Evolutionary conservation across 2,113 vertebrate species (phyloP).

Genomic region (Cyprinodon brontotheroides): DNA sequence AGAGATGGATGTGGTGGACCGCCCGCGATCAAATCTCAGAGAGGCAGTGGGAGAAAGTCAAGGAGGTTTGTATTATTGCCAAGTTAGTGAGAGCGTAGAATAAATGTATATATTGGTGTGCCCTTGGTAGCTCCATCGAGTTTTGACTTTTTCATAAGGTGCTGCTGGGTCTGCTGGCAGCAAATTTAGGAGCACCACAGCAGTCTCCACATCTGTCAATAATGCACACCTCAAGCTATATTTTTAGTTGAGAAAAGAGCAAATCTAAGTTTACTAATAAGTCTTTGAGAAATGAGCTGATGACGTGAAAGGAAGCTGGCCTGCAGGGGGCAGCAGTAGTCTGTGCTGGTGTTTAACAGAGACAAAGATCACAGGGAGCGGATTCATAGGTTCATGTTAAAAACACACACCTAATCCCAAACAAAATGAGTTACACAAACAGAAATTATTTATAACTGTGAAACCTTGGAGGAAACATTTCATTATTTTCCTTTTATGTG

Average conservation of each 20-base stretch:
- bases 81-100: conserved; percentile 31
- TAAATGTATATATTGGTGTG: conserved; percentile 50
- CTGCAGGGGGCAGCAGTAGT: not conserved
- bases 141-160: conserved; percentile 26
- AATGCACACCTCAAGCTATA: not conserved
- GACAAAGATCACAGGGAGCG: not conserved
- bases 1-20: conserved; percentile 67
- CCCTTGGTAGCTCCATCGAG: conserved; percentile 54
- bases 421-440: no score
- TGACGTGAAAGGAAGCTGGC: not conserved
- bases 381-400: not conserved
- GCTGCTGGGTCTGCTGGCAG: conserved; percentile 27
- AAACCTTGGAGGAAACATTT: not conserved
- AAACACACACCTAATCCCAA: not conserved
- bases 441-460: no score
- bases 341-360: not conserved
- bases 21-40: conserved; percentile 55
- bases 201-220: not conserved
- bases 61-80: conserved; percentile 40
- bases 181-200: not conserved
- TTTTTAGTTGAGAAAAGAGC: not conserved
- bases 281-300: not conserved
- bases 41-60: conserved; percentile 10
- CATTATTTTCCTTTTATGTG: not conserved
- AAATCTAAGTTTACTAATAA: not conserved